Conservation (phyloP, 2,113 vertebrate species). For the Centropus unirufus region DNA sequence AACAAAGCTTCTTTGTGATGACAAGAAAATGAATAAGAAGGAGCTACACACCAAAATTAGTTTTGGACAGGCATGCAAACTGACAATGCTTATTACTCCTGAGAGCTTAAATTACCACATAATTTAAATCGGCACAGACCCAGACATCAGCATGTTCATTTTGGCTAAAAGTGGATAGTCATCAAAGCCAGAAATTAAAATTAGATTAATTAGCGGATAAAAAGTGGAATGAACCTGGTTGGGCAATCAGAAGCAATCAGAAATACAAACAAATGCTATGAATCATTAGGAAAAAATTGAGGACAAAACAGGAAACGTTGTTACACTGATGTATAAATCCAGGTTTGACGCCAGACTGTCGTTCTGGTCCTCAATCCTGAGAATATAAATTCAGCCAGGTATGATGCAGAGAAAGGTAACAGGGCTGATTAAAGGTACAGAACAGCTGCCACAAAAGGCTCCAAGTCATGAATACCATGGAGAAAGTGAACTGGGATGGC, state of each 20-base stretch:
- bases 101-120: not conserved
- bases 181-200: not conserved
- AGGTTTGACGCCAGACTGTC: not conserved
- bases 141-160: not conserved
- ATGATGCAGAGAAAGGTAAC: not conserved
- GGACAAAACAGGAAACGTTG: not conserved
- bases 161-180: not conserved
- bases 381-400: not conserved
- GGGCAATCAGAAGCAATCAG: not conserved
- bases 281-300: not conserved
- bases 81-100: not conserved
- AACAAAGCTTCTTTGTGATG: not conserved
- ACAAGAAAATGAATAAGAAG: not conserved
- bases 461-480: not conserved
- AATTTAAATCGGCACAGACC: not conserved
- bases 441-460: not conserved
- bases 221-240: not conserved
- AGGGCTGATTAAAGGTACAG: not conserved
- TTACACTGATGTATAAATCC: not conserved
- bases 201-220: not conserved
- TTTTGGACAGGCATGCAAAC: not conserved
- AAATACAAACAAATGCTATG: not conserved
- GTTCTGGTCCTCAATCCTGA: not conserved
- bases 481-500: not conserved
- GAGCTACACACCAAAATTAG: not conserved